Conservation (phyloP, 2,888 invertebrate genomes). For the Hoplodrina blanda region DNA sequence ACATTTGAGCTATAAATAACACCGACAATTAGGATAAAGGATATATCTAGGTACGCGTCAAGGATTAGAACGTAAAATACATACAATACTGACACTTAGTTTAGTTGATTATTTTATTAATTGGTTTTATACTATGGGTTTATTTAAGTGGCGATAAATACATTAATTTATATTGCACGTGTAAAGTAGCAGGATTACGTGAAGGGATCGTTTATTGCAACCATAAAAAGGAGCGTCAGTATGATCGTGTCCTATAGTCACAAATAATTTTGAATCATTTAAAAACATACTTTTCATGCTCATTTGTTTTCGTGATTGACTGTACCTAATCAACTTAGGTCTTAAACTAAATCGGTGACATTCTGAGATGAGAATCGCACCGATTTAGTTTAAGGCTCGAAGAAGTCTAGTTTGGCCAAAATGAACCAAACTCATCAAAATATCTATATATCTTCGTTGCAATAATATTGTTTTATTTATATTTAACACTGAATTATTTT, state of each 20-base stretch:
- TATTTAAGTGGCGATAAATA: constrained; percentile 24
- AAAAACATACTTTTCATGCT: background rate
- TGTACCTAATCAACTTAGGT: background rate
- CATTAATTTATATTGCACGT: constrained; percentile 2
- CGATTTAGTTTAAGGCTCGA: too few species aligned
- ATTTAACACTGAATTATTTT: too few species aligned
- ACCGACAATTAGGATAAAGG: constrained; percentile 65
- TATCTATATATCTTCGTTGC: too few species aligned
- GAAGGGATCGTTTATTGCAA: background rate
- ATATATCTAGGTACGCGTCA: constrained; percentile 52
- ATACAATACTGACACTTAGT: constrained; percentile 36
- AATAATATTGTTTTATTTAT: too few species aligned
- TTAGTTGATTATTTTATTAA: constrained; percentile 41
- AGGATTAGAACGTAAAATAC: constrained; percentile 61
- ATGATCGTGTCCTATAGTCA: too few species aligned
- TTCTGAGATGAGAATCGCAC: too few species aligned
- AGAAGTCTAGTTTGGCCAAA: too few species aligned
- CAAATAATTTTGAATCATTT: background rate
- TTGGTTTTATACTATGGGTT: constrained; percentile 30
- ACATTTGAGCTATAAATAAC: constrained; percentile 63
- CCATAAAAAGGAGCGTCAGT: background rate
- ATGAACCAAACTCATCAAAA: too few species aligned
- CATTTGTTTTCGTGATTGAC: background rate
- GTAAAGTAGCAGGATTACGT: background rate
- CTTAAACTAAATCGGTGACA: background rate